Base-by-base conservation (phyloP, 2,113 vertebrate genomes). In the Nanorana parkeri region DNA sequence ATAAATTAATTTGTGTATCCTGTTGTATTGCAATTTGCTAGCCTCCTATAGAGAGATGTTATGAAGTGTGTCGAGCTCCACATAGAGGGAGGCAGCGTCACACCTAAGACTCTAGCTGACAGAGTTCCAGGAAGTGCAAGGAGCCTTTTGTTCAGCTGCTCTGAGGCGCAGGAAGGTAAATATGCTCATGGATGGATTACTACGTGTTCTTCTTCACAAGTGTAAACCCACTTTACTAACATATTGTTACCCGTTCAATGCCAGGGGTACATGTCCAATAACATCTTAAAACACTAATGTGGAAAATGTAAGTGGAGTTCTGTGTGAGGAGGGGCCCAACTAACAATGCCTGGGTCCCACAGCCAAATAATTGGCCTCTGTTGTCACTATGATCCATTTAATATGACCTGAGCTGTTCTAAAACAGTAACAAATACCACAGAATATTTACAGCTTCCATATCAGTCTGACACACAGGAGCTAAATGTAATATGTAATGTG, bases 131-230 rank as follows among this genome's bases (percentile, higher is more conserved):
- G 76, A 78, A 78, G 76, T 66, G 17, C 15, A 19, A 54, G 61
- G 47, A 66, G 24, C 61, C 47, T 55, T 78, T 78, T 78, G 76
- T 78, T 55, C 76, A 32, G 47, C 76, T 29, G 64, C 76, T 66
- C 10, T 26, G 61, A 78, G 76, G 76, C 76, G 47, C 23, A 67
- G 61, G 63, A 78, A 78, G 76, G 76, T 78, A 78, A 78, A 78
- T 55, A 75, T 20, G 56, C 55, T 41, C 6, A 32, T 29, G 41
- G 29, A 60, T 61, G 13, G 26, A 23, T 75, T 60, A 41, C 72
- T 36, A 29, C 17, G 72, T 75, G 54, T 61, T 60, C 56, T 74
- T 16, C 8, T 23, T 2, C 29, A 29, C 24, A 56, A 26, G 69
- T 55, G 23, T 55, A 73, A 73, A 60, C 55, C 72, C 72, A 61